Percentiles rank a stretch among this genome's conserved stretches.
phyloP scores from a whole-genome alignment of 1,140 invertebrate genomes.

The Cydia strobilella region DNA sequence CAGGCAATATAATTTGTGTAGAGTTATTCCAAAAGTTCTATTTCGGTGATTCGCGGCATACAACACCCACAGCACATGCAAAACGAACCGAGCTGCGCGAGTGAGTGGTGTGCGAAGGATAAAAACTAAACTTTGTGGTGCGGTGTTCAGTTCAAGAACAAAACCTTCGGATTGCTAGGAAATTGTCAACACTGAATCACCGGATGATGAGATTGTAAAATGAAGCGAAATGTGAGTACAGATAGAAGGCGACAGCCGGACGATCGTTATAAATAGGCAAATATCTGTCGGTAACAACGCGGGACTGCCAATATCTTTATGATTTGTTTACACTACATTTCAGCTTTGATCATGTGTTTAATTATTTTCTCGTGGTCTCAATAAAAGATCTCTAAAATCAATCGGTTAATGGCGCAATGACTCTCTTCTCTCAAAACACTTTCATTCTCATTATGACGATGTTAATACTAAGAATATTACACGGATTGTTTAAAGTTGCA shows the following conservation, averaged over 20 bases:
- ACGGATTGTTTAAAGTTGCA: background rate
- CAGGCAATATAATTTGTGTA: slow-evolving; percentile 71
- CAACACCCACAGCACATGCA: slow-evolving; percentile 63
- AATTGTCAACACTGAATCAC: slow-evolving; percentile 37
- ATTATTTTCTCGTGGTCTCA: slow-evolving; percentile 9
- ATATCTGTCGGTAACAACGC: slow-evolving; percentile 49
- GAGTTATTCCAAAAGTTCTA: slow-evolving; percentile 78
- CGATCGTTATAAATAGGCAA: slow-evolving; percentile 44
- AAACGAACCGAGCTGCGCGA: slow-evolving; percentile 57
- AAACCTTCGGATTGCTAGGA: slow-evolving; percentile 26
- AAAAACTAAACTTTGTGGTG: slow-evolving; percentile 47
- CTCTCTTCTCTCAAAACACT: background rate
- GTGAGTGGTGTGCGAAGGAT: slow-evolving; percentile 57
- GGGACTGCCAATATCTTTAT: slow-evolving; percentile 51
- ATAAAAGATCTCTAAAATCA: background rate
- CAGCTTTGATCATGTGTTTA: slow-evolving; percentile 22
- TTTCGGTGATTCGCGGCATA: slow-evolving; percentile 66
- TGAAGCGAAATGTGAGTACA: slow-evolving; percentile 75
- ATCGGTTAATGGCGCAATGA: background rate
- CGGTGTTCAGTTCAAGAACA: slow-evolving; percentile 16
- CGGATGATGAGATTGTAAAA: slow-evolving; percentile 55
- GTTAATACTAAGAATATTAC: background rate
- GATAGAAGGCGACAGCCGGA: slow-evolving; percentile 30
- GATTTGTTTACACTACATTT: slow-evolving; percentile 55
- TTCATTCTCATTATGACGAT: background rate